Conservation (phyloP, 2,888 invertebrate species). For the Macrophya alboannulata region DNA sequence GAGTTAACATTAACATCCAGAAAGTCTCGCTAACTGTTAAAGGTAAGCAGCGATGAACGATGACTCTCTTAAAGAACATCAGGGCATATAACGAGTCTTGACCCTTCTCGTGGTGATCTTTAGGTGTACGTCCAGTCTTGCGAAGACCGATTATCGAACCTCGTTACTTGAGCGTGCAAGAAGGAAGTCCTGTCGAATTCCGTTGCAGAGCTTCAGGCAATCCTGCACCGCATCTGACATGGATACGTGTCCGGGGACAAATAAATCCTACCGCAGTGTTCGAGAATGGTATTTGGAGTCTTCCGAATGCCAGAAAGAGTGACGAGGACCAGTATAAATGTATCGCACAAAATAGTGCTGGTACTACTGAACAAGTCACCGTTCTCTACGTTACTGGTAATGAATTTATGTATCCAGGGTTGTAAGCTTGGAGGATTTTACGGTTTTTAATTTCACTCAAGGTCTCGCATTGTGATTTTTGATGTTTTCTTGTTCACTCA, state of each 20-base stretch:
- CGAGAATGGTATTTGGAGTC: constrained; percentile 85
- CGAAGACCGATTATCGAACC: constrained; percentile 85
- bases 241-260: constrained; percentile 82
- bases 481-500: background rate
- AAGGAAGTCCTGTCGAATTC: constrained; percentile 89
- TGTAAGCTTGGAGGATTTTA: background rate
- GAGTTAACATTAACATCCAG: constrained; percentile 85
- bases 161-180: constrained; percentile 84
- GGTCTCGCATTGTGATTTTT: background rate
- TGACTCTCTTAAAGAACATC: background rate
- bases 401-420: background rate
- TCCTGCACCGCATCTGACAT: constrained; percentile 88
- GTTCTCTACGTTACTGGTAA: constrained; percentile 85
- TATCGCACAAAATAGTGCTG: constrained; percentile 88
- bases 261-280: constrained; percentile 82
- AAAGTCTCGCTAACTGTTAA: constrained; percentile 90
- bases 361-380: constrained; percentile 84
- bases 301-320: constrained; percentile 86
- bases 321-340: constrained; percentile 94
- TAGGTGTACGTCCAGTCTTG: constrained; percentile 63
- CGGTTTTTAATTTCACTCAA: background rate
- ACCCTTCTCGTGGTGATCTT: background rate
- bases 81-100: background rate
- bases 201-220: constrained; percentile 88
- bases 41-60: constrained; percentile 81